phyloP scores from a whole-genome alignment of 2,888 invertebrate species.

The Dryocosmus kuriphilus region DNA sequence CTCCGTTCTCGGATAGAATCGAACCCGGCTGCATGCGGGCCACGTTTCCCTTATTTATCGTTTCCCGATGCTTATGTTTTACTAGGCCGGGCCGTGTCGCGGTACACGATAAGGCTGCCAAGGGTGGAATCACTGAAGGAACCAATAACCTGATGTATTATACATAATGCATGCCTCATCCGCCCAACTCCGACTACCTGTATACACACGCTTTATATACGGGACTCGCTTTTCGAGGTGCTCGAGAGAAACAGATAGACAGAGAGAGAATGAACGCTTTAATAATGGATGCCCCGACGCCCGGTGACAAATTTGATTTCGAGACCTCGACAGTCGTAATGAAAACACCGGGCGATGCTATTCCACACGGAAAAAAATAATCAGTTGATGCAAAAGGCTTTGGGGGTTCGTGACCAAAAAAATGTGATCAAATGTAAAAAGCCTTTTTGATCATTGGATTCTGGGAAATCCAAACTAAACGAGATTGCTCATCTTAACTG shows the following conservation, averaged over 20 bases:
- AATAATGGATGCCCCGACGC: constrained; percentile 69
- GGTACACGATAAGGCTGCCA: constrained; percentile 75
- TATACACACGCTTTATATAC: constrained; percentile 54
- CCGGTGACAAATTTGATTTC: constrained; percentile 71
- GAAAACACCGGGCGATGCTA: constrained; percentile 42
- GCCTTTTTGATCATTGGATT: neutral
- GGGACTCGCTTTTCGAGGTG: constrained; percentile 51
- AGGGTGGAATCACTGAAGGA: constrained; percentile 77
- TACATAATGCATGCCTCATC: constrained; percentile 77
- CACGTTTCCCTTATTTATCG: constrained; percentile 78
- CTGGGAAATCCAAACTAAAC: neutral
- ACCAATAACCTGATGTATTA: constrained; percentile 78
- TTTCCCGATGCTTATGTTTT: constrained; percentile 78
- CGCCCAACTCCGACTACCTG: constrained; percentile 64
- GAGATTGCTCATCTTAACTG: too few species aligned
- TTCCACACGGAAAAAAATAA: constrained; percentile 37
- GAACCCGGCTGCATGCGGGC: constrained; percentile 71
- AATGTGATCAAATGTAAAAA: neutral
- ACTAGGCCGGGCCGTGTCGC: constrained; percentile 72
- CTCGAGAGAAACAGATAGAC: constrained; percentile 33
- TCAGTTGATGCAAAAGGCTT: constrained; percentile 13
- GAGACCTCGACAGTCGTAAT: constrained; percentile 41
- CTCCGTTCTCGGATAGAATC: constrained; percentile 42
- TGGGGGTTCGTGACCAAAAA: neutral
- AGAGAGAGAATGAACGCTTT: constrained; percentile 52